Evolutionary conservation across 2,888 invertebrate species (phyloP), one percentile per base, ranked within the genome.

Genomic region (Steromphala cineraria): DNA sequence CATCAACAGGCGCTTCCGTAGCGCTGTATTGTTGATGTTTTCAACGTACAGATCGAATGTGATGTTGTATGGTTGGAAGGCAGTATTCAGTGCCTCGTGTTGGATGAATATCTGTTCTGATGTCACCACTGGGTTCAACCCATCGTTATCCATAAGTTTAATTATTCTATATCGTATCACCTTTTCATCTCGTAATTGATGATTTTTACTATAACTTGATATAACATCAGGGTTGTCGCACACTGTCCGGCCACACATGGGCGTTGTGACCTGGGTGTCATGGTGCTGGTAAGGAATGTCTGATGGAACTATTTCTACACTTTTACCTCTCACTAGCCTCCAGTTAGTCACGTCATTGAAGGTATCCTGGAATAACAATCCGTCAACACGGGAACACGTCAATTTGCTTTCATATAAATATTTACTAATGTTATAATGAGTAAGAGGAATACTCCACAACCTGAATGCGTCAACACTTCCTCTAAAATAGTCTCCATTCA

Each of bases 201-300:
- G 19, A 76, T 89, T 82, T 5, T 80, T 74, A 8, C 83, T 36
- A 80, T 92, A 92, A 80, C 88, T 89, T 21, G 81, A 67, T 1
- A 90, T 83, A 0, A 90, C 86, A 28, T 88, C 86, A 55, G 92
- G 91, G 81, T 92, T 89, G 82, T 92, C 92, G 81, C 92, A 92
- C 1, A 91, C 87, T 1, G 92, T 91, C 77, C 88, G 81, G 0
- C 92, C 92, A 79, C 92, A 92, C n/a, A 85, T 84, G n/a, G 92
- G 91, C 76, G 88, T 85, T 56, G 83, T 79, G 17, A 90, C 80
- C 15, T 82, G 78, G 8, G 89, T 62, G 52, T 87, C 83, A 67
- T 88, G 84, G 17, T 79, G 79, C 7, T 79, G 76, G 19, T 84
- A 67, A 7, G 83, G 74, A 1, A 88, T 85, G 78, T 86, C 85